Percentiles rank a stretch among this genome's conserved stretches.
These are phyloP conservation scores for Turritopsis dohrnii DNA, from an alignment of 30 jellyfish, hydroid and myxozoan species.

Conservation along the genomic window DNA sequence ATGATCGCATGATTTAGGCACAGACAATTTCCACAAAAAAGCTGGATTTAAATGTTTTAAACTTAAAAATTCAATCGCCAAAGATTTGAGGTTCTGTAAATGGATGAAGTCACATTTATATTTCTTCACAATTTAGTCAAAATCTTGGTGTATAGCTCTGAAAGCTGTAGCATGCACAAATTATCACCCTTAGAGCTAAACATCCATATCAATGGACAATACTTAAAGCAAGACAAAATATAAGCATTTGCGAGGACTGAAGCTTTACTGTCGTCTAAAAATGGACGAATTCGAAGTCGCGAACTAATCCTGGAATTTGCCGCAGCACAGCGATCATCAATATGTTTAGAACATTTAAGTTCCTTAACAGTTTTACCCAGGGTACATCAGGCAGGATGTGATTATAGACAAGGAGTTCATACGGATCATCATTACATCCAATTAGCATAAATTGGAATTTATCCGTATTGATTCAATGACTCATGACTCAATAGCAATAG, in stretches of 20 bases:
- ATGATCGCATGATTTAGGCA: not conserved
- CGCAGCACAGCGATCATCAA: not conserved
- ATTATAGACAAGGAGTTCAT: not conserved
- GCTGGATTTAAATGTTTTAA: not conserved
- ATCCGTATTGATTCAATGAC: no score
- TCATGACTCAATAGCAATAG: no score
- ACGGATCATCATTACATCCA: not conserved
- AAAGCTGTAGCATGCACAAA: no score
- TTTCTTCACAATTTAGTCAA: no score
- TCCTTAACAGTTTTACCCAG: not conserved
- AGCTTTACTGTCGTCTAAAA: no score
- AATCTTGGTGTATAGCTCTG: no score
- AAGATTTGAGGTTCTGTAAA: not conserved
- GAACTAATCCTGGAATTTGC: not conserved
- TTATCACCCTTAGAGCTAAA: no score
- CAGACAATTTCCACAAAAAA: not conserved
- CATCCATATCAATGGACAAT: no score
- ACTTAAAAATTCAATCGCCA: not conserved
- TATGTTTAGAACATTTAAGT: not conserved
- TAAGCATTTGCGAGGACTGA: no score
- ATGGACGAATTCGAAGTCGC: not conserved
- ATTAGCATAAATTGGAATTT: no score
- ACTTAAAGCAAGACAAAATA: no score
- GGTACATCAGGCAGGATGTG: not conserved
- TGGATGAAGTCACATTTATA: no score